phyloP scores from a whole-genome alignment of 2,888 invertebrate species.

The Drosophila maculinotata region DNA sequence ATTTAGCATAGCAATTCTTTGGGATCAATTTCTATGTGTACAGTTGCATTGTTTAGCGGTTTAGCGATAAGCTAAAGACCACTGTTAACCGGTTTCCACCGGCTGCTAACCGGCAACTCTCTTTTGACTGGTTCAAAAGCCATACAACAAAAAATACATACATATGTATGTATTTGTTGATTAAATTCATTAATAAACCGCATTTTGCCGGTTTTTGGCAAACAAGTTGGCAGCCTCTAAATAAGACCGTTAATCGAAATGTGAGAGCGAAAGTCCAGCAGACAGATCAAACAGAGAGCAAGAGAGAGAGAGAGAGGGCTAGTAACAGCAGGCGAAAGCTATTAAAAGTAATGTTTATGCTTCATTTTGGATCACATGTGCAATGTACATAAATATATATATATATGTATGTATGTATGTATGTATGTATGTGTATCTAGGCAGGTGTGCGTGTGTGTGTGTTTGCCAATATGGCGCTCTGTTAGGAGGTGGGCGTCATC shows the following conservation, averaged over 20 bases:
- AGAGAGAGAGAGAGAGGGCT: not conserved
- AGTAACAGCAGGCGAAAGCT: constrained; percentile 15
- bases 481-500: constrained; percentile 29
- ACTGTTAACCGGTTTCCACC: constrained; percentile 36
- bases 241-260: constrained; percentile 26
- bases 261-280: not conserved
- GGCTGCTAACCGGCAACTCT: constrained; percentile 27
- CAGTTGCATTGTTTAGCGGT: constrained; percentile 20
- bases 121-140: constrained; percentile 9
- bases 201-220: constrained; percentile 26
- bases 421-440: no score
- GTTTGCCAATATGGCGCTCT: constrained; percentile 14
- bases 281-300: not conserved
- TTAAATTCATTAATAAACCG: constrained; percentile 19
- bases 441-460: constrained; percentile 26
- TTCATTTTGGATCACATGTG: constrained; percentile 51
- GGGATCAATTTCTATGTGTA: not conserved
- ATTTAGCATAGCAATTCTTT: constrained; percentile 25
- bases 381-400: constrained; percentile 13
- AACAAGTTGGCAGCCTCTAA: constrained; percentile 8
- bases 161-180: no score
- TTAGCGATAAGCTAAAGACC: not conserved
- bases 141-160: no score
- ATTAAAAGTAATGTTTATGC: constrained; percentile 55
- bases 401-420: not conserved